Evolutionary conservation across 2,797 vertebrate genomes (phyloP).

Genomic region (Myioborus melanocephalus): DNA sequence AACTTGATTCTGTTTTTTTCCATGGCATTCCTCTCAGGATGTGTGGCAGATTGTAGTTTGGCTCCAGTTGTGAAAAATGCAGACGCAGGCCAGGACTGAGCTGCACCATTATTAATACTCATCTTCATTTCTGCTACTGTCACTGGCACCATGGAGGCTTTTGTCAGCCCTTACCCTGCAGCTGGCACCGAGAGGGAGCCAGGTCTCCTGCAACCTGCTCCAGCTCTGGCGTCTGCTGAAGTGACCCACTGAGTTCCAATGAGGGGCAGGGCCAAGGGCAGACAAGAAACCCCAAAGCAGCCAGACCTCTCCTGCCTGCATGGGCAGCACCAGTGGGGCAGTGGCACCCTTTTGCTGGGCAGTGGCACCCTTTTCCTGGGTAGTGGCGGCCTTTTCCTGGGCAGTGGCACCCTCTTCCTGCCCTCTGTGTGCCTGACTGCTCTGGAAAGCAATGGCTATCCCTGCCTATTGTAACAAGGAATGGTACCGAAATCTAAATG

Average conservation of each 20-base stretch:
- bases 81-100: background rate
- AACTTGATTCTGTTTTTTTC: background rate
- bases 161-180: background rate
- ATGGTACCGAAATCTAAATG: background rate
- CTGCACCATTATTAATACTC: fast-evolving
- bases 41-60: background rate
- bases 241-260: fast-evolving
- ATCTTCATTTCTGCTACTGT: background rate
- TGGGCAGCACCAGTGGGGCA: fast-evolving
- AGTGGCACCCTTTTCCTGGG: background rate
- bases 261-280: fast-evolving
- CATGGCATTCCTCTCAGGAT: background rate
- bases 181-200: fast-evolving
- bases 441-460: background rate
- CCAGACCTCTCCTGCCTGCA: background rate
- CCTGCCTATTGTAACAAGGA: fast-evolving
- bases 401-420: background rate
- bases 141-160: fast-evolving
- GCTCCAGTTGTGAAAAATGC: background rate
- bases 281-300: fast-evolving
- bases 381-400: background rate
- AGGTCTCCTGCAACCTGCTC: fast-evolving
- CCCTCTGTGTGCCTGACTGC: fast-evolving
- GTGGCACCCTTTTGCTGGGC: too few relatives aligned
- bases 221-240: background rate